phyloP scores from a whole-genome alignment of 2,113 vertebrate species.

The Chaetodon auriga region DNA sequence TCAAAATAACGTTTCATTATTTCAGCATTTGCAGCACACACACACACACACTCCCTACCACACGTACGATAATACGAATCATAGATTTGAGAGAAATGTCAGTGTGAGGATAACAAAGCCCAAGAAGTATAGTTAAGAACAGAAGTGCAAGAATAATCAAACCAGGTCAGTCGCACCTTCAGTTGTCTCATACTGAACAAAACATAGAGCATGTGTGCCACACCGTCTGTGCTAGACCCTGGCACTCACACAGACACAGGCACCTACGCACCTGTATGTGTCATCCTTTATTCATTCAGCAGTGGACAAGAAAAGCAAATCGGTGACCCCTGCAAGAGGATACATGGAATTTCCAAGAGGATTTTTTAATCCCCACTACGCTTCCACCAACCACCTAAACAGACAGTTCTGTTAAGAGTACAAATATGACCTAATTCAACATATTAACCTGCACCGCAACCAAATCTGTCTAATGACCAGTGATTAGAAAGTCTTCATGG shows the following conservation, averaged over 20 bases:
- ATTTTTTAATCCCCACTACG: not conserved
- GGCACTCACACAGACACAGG: not conserved
- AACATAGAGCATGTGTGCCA: not conserved
- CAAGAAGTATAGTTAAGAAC: not conserved
- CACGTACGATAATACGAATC: not conserved
- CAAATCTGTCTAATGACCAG: not conserved
- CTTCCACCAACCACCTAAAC: not conserved
- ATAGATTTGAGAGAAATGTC: not conserved
- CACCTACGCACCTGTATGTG: not conserved
- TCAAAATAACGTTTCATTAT: not conserved
- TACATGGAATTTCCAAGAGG: not conserved
- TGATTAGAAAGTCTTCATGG: not conserved
- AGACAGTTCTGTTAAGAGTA: not conserved
- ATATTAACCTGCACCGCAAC: not conserved
- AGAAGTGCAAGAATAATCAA: not conserved
- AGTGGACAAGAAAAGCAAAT: not conserved
- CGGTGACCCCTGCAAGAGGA: not conserved
- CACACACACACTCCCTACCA: not conserved
- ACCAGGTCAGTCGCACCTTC: not conserved
- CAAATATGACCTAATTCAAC: not conserved
- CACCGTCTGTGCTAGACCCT: not conserved
- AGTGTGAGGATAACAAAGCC: not conserved
- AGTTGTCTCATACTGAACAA: not conserved
- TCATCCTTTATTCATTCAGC: conserved; percentile 1
- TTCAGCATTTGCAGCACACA: not conserved